These are phyloP conservation scores for Tapirus indicus DNA, from an alignment of 2,797 vertebrate genomes.

Conservation along the genomic window DNA sequence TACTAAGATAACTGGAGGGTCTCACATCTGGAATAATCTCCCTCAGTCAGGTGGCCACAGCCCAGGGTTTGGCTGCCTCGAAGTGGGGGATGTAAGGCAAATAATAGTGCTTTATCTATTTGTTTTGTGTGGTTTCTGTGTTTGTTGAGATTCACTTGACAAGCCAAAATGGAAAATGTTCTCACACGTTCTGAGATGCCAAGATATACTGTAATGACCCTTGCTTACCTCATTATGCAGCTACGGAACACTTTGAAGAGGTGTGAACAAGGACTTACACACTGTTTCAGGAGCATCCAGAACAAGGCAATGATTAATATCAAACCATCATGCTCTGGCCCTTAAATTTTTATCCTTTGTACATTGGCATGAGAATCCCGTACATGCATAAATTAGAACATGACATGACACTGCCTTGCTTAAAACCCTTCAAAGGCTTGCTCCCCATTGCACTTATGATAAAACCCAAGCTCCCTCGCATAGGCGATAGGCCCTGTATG, in stretches of 20 bases:
- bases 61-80: neutral
- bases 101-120: neutral
- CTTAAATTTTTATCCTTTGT: neutral
- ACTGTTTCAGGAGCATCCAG: neutral
- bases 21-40: neutral
- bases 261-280: neutral
- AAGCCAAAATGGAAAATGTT: neutral
- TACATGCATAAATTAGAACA: neutral
- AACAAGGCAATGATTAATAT: neutral
- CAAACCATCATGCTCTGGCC: neutral
- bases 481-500: neutral
- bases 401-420: neutral
- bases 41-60: neutral
- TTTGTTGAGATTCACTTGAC: neutral
- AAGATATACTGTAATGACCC: neutral
- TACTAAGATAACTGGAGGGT: neutral
- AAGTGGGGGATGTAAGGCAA: neutral
- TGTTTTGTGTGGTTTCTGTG: constrained; percentile 42
- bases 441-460: neutral
- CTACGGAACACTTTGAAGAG: constrained; percentile 13
- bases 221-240: neutral
- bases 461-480: neutral
- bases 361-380: neutral
- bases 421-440: neutral
- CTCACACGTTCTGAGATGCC: constrained; percentile 13